Evolutionary conservation across 1,140 invertebrate species (phyloP), one percentile per base, ranked within the genome.

Genomic region (Halotydeus destructor): DNA sequence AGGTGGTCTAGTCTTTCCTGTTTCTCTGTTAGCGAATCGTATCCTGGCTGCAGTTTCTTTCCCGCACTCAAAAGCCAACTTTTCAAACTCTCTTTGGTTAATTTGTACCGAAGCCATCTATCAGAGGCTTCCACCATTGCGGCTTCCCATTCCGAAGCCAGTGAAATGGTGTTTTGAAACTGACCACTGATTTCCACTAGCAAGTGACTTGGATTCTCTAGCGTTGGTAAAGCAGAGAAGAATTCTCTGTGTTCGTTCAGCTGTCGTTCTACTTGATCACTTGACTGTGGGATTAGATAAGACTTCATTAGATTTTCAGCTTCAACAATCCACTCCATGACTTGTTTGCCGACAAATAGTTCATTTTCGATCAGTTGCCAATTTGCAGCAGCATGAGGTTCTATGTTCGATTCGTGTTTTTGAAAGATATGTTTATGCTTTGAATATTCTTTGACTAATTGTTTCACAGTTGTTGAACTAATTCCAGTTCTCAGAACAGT

Each of bases 351-450:
- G 16, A 37, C 19, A 6, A 23, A 9, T 37, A 37, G 24, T 23
- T 37, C 16, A 6, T 37, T 23, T 21, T 18, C 35, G 24, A 37
- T 37, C 4, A 37, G 22, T n/a, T 37, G n/a, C 35, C 35, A 37
- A 37, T 37, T 37, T 18, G n/a, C 9, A 11, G 5, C 4, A 6
- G 35, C 24, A n/a, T 37, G 19, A 18, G 35, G 19, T 8, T 37
- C 35, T 4, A 37, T n/a, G n/a, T n/a, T n/a, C n/a, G n/a, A n/a
- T n/a, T n/a, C n/a, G n/a, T n/a, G n/a, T n/a, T n/a, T n/a, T n/a
- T n/a, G n/a, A n/a, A n/a, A n/a, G n/a, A n/a, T n/a, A n/a, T n/a
- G n/a, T n/a, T n/a, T n/a, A n/a, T n/a, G n/a, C n/a, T n/a, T n/a
- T n/a, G n/a, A n/a, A n/a, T n/a, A n/a, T n/a, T n/a, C n/a, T n/a